Evolutionary conservation across 2,113 vertebrate genomes (phyloP).

Genomic region (Cettia cetti): DNA sequence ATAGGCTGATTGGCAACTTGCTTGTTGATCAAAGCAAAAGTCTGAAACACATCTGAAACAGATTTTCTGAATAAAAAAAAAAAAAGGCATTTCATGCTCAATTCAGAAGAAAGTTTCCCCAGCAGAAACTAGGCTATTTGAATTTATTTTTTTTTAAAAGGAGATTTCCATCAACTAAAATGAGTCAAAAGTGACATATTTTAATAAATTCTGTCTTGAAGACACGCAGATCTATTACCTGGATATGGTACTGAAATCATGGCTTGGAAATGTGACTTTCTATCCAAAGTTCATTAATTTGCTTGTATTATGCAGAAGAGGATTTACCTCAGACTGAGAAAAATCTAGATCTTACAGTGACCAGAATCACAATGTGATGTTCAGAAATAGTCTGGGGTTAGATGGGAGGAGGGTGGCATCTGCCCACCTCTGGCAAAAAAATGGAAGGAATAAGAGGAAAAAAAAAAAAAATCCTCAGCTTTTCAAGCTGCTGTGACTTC

Average conservation of each 20-base stretch:
- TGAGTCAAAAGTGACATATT: not conserved
- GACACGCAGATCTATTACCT: not conserved
- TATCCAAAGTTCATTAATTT: not conserved
- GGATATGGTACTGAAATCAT: not conserved
- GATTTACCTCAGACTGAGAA: not conserved
- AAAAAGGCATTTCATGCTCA: not conserved
- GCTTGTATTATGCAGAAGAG: not conserved
- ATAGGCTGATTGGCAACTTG: not conserved
- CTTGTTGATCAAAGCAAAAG: slow-evolving; percentile 24
- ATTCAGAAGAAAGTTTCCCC: not conserved
- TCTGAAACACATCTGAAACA: not conserved
- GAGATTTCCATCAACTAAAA: not conserved
- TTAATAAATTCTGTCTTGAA: not conserved
- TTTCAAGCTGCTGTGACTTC: not conserved
- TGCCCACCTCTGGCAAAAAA: not conserved
- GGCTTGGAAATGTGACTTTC: not conserved
- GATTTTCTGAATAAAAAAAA: not conserved
- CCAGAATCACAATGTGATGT: not conserved
- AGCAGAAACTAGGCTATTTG: slow-evolving; percentile 23
- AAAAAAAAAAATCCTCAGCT: not conserved
- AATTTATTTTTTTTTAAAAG: not conserved
- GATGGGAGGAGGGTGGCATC: not conserved
- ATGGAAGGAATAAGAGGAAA: fast-evolving
- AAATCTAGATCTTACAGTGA: not conserved
- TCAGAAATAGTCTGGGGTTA: not conserved